Conservation (phyloP, 1,140 invertebrate species). For the Oryzaephilus surinamensis region DNA sequence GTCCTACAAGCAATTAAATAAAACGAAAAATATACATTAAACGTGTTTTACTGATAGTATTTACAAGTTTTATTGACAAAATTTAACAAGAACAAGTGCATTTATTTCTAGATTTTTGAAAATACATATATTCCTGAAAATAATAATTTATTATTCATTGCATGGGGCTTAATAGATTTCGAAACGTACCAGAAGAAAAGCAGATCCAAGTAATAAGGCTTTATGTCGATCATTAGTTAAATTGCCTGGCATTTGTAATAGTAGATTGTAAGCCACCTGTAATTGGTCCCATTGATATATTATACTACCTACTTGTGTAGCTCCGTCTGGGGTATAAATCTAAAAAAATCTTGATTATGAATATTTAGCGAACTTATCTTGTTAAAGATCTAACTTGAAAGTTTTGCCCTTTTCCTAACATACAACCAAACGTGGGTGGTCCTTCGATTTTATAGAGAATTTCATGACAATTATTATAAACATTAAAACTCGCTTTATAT, state of each 20-base stretch:
- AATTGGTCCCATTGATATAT: constrained; percentile 45
- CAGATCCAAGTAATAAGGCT: constrained; percentile 42
- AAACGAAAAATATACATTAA: constrained; percentile 10
- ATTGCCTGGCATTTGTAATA: constrained; percentile 38
- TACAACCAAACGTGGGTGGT: constrained; percentile 32
- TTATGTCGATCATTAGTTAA: constrained; percentile 43
- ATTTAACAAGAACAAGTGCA: too few species aligned
- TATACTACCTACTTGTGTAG: constrained; percentile 44
- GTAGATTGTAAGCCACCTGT: constrained; percentile 41
- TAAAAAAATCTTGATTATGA: too few species aligned
- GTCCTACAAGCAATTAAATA: constrained; percentile 29
- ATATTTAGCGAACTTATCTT: neutral
- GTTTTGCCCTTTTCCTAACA: constrained; percentile 35
- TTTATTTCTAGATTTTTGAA: constrained; percentile 21
- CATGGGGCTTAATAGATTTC: neutral
- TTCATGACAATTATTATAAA: constrained; percentile 38
- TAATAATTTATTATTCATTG: constrained; percentile 6
- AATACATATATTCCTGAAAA: constrained; percentile 31
- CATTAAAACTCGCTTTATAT: constrained; percentile 39
- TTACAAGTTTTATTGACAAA: neutral
- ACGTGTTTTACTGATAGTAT: neutral
- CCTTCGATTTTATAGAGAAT: constrained; percentile 44
- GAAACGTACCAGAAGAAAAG: constrained; percentile 43
- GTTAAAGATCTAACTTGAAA: constrained; percentile 34
- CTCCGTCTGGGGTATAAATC: constrained; percentile 39